phyloP scores from a whole-genome alignment of 2,888 invertebrate species.

The Scaptodrosophila latifasciaeformis region DNA sequence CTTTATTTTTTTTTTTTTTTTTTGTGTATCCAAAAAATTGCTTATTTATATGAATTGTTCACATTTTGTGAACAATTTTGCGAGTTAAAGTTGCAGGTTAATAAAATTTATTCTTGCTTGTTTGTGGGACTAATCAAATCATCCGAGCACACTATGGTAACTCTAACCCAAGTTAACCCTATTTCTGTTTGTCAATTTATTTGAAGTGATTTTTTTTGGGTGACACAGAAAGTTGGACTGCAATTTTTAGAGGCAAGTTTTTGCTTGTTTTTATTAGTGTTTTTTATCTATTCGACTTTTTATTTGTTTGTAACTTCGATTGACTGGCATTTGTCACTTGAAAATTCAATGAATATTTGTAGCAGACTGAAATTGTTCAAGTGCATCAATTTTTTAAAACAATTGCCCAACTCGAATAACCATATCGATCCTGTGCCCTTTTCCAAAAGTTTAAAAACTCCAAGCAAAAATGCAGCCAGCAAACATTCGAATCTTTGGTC shows the following conservation, averaged over 20 bases:
- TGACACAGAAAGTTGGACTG: conserved; percentile 27
- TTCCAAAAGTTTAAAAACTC: conserved; percentile 2
- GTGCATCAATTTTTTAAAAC: neutral
- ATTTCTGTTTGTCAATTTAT: too few species aligned
- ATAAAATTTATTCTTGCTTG: neutral
- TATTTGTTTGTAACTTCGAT: neutral
- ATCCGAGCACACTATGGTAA: too few species aligned
- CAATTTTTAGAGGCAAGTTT: conserved; percentile 23
- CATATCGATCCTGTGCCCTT: too few species aligned
- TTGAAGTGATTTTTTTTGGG: neutral
- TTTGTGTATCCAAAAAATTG: conserved; percentile 28
- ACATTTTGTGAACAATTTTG: conserved; percentile 13
- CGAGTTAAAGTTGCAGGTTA: neutral
- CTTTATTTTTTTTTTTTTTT: neutral
- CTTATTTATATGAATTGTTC: conserved; percentile 53
- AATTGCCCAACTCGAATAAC: neutral
- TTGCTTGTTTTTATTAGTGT: neutral
- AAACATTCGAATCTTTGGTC: neutral
- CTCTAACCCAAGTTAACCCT: too few species aligned
- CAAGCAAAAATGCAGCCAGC: conserved; percentile 33
- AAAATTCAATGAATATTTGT: conserved; percentile 65
- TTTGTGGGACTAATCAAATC: too few species aligned
- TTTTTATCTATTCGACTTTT: neutral
- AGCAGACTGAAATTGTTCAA: neutral
- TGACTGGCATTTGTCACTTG: conserved; percentile 57